phyloP scores from a whole-genome alignment of 2,113 vertebrate species.

The Columbina picui region DNA sequence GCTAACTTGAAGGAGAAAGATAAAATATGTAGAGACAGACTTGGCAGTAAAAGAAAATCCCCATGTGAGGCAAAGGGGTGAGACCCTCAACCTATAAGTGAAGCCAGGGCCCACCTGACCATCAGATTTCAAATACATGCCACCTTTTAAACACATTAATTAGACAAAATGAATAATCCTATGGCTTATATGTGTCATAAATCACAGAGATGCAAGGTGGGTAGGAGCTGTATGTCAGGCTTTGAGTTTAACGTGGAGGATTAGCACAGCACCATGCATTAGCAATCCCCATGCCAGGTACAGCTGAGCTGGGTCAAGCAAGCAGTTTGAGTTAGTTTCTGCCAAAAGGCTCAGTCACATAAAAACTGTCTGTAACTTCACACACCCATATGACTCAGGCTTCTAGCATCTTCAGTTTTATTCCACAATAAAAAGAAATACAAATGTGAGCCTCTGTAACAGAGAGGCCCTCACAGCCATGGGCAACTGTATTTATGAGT shows the following conservation, averaged over 20 bases:
- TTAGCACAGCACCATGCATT: background rate
- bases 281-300: background rate
- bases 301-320: background rate
- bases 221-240: background rate
- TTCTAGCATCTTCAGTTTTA: slow-evolving; percentile 12
- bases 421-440: slow-evolving; percentile 4
- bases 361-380: background rate
- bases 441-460: background rate
- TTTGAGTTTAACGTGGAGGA: background rate
- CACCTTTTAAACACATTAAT: background rate
- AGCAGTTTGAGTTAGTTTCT: background rate
- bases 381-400: slow-evolving; percentile 45
- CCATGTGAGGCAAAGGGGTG: background rate
- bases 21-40: background rate
- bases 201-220: background rate
- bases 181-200: background rate
- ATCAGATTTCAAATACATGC: background rate
- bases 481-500: background rate
- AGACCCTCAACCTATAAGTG: background rate
- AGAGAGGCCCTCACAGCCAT: background rate
- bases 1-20: background rate
- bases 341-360: background rate
- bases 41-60: background rate
- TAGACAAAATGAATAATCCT: background rate
- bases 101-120: background rate